Conservation (phyloP, 2,113 vertebrate species). For the Cyprinodon brontotheroides region DNA sequence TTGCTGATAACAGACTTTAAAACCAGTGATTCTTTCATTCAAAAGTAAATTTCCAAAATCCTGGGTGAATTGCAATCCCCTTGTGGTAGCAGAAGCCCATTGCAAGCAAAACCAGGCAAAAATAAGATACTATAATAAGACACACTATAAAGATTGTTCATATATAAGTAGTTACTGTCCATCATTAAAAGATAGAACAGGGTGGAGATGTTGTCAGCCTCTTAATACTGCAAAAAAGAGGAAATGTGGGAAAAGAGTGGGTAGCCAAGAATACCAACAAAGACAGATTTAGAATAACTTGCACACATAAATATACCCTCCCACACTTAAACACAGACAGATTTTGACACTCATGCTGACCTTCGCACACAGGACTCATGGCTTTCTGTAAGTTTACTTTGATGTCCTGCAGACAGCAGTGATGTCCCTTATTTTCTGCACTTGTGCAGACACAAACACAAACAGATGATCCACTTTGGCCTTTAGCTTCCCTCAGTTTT, state of each 20-base stretch:
- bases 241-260: conserved; percentile 66
- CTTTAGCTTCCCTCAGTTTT: conserved; percentile 3
- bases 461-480: conserved; percentile 26
- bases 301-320: conserved; percentile 29
- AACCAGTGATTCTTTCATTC: not conserved
- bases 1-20: not conserved
- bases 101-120: not conserved
- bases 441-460: conserved; percentile 5
- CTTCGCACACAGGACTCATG: conserved; percentile 56
- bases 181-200: no score
- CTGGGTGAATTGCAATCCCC: not conserved
- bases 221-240: conserved; percentile 1
- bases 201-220: not conserved
- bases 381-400: conserved; percentile 56
- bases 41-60: not conserved
- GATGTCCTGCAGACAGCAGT: conserved; percentile 53
- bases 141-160: not conserved
- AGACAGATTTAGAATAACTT: conserved; percentile 15
- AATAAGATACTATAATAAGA: not conserved
- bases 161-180: not conserved
- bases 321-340: conserved; percentile 20
- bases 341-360: conserved; percentile 49
- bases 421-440: conserved; percentile 12
- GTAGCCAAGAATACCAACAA: conserved; percentile 43
- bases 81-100: not conserved